Conservation (phyloP, 1,140 invertebrate genomes). For the Oncopodura yosiiana region DNA sequence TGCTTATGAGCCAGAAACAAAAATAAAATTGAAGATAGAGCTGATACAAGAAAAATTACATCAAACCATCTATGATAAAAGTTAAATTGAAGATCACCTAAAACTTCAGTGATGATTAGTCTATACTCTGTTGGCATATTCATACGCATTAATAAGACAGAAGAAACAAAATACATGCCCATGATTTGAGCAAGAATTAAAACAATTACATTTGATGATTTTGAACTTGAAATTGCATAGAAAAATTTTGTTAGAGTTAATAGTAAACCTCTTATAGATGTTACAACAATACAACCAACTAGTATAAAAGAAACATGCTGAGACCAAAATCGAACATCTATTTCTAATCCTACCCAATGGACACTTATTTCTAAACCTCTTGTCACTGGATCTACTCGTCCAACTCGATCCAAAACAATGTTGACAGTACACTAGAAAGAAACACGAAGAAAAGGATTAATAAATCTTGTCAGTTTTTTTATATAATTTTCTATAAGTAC, state of each 20-base stretch:
- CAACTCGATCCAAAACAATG: slow-evolving; percentile 97
- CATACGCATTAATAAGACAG: slow-evolving; percentile 95
- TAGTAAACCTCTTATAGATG: slow-evolving; percentile 90
- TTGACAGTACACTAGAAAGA: slow-evolving; percentile 81
- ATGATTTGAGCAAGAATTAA: slow-evolving; percentile 94
- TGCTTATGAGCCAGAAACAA: slow-evolving; percentile 89
- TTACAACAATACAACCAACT: slow-evolving; percentile 95
- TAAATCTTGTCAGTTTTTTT: slow-evolving; percentile 4
- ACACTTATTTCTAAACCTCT: slow-evolving; percentile 93
- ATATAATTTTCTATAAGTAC: background rate
- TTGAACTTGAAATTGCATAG: slow-evolving; percentile 98
- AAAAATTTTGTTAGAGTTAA: slow-evolving; percentile 99
- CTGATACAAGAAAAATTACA: slow-evolving; percentile 96
- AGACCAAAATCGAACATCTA: slow-evolving; percentile 97
- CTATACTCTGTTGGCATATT: slow-evolving; percentile 98
- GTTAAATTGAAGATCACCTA: slow-evolving; percentile 96
- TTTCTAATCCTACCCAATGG: slow-evolving; percentile 90
- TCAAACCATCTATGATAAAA: slow-evolving; percentile 99
- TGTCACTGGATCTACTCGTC: slow-evolving; percentile 96
- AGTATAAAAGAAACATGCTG: slow-evolving; percentile 96
- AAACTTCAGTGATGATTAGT: slow-evolving; percentile 92
- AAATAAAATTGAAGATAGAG: slow-evolving; percentile 88
- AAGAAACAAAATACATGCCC: slow-evolving; percentile 99
- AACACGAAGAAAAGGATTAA: slow-evolving; percentile 8
- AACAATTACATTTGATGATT: slow-evolving; percentile 98